Base-by-base conservation (phyloP, 35 echinoderm and acorn worm species). In the Lytechinus variegatus region DNA sequence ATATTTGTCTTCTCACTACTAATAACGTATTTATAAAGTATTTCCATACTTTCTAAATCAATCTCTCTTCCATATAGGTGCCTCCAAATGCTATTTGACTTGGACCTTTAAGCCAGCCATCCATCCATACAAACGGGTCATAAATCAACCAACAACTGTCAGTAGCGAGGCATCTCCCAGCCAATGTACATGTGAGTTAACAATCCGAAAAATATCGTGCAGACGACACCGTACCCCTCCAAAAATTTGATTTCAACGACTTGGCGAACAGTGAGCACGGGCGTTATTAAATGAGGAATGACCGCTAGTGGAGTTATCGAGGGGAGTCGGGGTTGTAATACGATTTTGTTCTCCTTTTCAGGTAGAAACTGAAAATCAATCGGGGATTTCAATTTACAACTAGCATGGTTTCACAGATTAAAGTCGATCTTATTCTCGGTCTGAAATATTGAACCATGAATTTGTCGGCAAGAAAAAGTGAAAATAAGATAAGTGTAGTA, bases 131-230 rank as follows among this genome's bases (percentile, higher is more conserved):
- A 19, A n/a, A 79, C 21, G 16, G 6, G 16, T 24, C 16, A 79
- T 79, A n/a, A 79, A 79, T 79, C 66, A 79, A 79, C 16, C 66
- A 79, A 79, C 66, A 79, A 79, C 66, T 79, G 66, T 79, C 66
- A 79, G 66, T 79, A 79, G 66, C 66, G 66, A 19, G 66, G 66
- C 66, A 21, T 79, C 66, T 79, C 19, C 66, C 66, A 24, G 66
- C 19, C 16, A 58, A 19, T 6, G 3, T 24, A 8, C 66, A 79
- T 19, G 12, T 19, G 66, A 79, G 66, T 79, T 79, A 79, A 79
- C 66, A 79, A 79, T 24, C 66, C 66, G 66, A 16, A 79, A 79
- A 79, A 79, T 79, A 79, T 79, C 66, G 24, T 4, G 66, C 66
- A 79, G 66, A 79, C 66, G 66, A 79, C 66, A 79, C 66, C 4